Base-by-base conservation (phyloP, 2,113 vertebrate species). In the Istiophorus platypterus region DNA sequence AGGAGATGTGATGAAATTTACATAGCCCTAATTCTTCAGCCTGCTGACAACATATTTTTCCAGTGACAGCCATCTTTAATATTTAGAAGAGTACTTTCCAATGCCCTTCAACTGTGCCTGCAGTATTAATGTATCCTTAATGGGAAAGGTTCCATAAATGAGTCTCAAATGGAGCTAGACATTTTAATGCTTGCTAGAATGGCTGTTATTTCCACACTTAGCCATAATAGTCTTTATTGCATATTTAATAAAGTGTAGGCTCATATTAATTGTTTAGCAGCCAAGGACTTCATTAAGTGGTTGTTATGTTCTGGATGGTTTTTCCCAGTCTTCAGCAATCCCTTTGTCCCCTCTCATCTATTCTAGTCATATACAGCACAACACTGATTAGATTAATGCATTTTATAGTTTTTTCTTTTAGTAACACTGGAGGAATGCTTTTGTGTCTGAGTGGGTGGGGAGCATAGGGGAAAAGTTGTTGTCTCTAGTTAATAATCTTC, bases 111-210 rank as follows among this genome's bases (percentile, higher is more conserved):
- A 92, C 90, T 92, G 90, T 87, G 90, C 92, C 88, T 94, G 92
- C 89, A 94, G 92, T 95, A 94, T 95, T 94, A 94, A 95, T 95
- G 92, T 85, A 91, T 87, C 85, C 92, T 92, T 93, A 95, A 94
- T 94, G 91, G 86, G 84, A 91, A 81, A 88, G 88, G 86, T 85
- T 92, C 89, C 88, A 91, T 93, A 93, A 95, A 94, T 88, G 91
- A 92, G 89, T 68, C 91, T 91, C 91, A 93, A 93, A 95, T 93
- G 89, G 86, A 94, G 89, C 90, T 83, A 90, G 93, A 92, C 92
- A 78, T 92, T 92, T 94, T 95, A 94, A 94, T 92, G 90, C 86
- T 89, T 66, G 81, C 72, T 70, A 91, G 88, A 88, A 93, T 91
- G 86, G 89, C 92, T 91, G 92, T 91, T 91, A 93, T 92, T 94